Evolutionary conservation across 2,888 invertebrate species (phyloP), one percentile per base, ranked within the genome.

Genomic region (Watsonalla binaria): DNA sequence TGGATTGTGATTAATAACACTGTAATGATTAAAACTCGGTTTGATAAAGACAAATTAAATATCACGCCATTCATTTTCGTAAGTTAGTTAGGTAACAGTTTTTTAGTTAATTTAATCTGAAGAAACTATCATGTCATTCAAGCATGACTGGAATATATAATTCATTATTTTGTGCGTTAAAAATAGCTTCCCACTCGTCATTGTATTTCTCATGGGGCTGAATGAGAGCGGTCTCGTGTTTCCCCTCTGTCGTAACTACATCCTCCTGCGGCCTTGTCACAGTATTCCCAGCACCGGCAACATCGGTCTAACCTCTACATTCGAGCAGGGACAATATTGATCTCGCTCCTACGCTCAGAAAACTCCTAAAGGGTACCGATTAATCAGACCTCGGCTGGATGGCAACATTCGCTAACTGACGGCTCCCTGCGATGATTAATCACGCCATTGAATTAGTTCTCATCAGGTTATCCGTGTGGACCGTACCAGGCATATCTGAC

Each of bases 301-400:
- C 52, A 49, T 37, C 52, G 35, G 54, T 54, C 52, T 47, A 48
- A 42, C 42, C 42, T 47, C 33, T 48, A 34, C 34, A n/a, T 13
- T 42, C 35, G 14, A 6, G n/a, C 8, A 37, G 13, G n/a, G 33
- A 35, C 37, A 37, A 35, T 14, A 48, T 48, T 9, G 37, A 8
- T 34, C 37, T 7, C 11, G 6, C 37, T 49, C 13, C 14, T 37
- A 39, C 14, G 46, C 24, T 53, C 13, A 33, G 47, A 54, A 54
- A 67, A 59, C 52, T 53, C 54, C 56, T 51, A 58, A 61, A 65
- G 15, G 8, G 13, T 37, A 48, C 13, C 64, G 60, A 66, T 66
- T 68, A 63, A 73, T 73, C 68, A 68, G 63, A 55, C 55, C 61
- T 64, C 60, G 61, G 61, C 67, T 55, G 57, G 58, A 11, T 49